Conservation (phyloP, 2,797 vertebrate genomes). For the Cyclura pinguis region DNA sequence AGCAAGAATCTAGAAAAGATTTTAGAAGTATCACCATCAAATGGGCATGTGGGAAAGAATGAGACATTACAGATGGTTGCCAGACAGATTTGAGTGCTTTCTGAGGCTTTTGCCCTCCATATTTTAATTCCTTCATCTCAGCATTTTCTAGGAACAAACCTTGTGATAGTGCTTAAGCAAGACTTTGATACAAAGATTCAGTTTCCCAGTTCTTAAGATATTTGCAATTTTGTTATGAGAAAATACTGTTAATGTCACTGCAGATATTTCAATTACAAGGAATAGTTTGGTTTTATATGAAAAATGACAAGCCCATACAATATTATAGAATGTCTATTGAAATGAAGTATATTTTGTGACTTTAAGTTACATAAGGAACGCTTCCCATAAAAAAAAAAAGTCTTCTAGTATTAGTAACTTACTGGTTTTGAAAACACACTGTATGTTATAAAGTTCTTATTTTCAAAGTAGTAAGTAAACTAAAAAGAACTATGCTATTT, state of each 20-base stretch:
- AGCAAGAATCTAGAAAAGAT: not conserved
- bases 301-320: conserved; percentile 39
- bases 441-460: conserved; percentile 32
- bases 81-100: not conserved
- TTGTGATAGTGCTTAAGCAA: conserved; percentile 13
- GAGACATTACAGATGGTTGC: not conserved
- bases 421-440: not conserved
- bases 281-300: conserved; percentile 40
- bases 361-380: conserved; percentile 35
- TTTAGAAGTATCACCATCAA: not conserved
- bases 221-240: not conserved
- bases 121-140: conserved; percentile 38
- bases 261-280: conserved; percentile 52
- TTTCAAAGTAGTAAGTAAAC: conserved; percentile 40
- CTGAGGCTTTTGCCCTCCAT: conserved; percentile 9
- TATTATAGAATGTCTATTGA: conserved; percentile 47
- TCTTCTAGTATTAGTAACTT: not conserved
- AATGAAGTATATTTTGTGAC: conserved; percentile 47
- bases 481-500: not conserved
- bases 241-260: conserved; percentile 8
- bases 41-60: not conserved
- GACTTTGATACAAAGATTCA: conserved; percentile 37
- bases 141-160: conserved; percentile 38
- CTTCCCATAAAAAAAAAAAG: conserved; percentile 41
- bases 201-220: conserved; percentile 4